Evolutionary conservation across 1,140 invertebrate species (phyloP), one percentile per base, ranked within the genome.

Genomic region (Papilio helenus): DNA sequence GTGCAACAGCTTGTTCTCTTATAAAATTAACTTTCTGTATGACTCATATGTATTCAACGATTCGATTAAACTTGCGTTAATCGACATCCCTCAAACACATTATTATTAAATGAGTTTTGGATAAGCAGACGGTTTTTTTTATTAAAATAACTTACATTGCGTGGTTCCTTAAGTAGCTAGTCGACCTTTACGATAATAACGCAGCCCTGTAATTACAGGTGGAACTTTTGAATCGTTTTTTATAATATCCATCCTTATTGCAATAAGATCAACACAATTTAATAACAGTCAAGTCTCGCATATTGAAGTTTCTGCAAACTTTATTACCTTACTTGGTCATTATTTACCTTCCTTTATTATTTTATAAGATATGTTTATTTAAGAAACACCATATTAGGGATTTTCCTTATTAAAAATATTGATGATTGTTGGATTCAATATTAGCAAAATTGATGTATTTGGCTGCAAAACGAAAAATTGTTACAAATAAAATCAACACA

Each of bases 141-240:
- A 12, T 68, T 29, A 68, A 68, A 68, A 61, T 61, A 68, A 68
- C 61, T 68, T 68, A 68, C 61, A 68, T 44, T 46, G 72, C 39
- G 72, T 46, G 18, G 20, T 46, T 9, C 72, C 20, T 74, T 49
- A 74, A 74, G 42, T 74, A 74, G 72, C 72, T 29, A 74, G 72
- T 74, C 44, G 72, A 49, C 72, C 72, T 74, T 49, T 49, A 51
- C 10, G 10, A 23, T 49, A 49, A 46, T 44, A 49, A 74, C 72
- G 72, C 72, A 46, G 72, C 72, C 72, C 39, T 74, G 44, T 74
- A 74, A 74, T 74, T 74, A 74, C 72, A 74, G 72, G 44, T 74
- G 42, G 39, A 23, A 74, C n/a, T 49, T 74, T 74, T 74, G 42
- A 74, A 74, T 74, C 42, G 72, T 49, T 74, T 49, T 65, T 74